Evolutionary conservation across 2,888 invertebrate genomes (phyloP), one percentile per base, ranked within the genome.

Genomic region (Eudasyphora cyanicolor): DNA sequence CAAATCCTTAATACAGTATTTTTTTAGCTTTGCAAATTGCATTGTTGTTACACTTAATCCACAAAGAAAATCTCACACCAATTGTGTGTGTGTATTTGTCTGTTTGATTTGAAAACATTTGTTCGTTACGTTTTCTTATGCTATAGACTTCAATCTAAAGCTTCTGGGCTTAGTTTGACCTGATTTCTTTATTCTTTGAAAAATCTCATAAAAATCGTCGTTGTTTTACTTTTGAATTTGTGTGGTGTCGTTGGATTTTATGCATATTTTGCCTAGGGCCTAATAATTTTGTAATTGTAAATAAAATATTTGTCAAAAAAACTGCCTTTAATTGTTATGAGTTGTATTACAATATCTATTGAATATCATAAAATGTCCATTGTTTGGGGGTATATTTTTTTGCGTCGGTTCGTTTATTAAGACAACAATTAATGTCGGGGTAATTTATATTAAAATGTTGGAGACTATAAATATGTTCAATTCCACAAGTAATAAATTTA

Each of bases 121-220:
- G 32, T 64, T 38, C 38, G 32, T 38, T 64, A 21, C n/a, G n/a
- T 10, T 35, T 62, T 35, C 35, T n/a, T n/a, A n/a, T n/a, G n/a
- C n/a, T n/a, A n/a, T n/a, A n/a, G n/a, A n/a, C n/a, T n/a, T n/a
- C n/a, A 64, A 64, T 71, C 38, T 60, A 76, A 78, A 78, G 81
- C 84, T 84, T 73, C 84, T 81, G 81, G 84, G 81, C 84, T 81
- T 84, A 49, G 78, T 81, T 57, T 84, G 84, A 29, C 81, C 84
- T 78, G 60, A 75, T 82, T 79, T 76, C 14, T 19, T 71, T 45
- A 64, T 10, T 64, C 32, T 17, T 35, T 21, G 67, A 38, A 67
- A 64, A 64, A 35, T 7, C 64, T 10, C 14, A 29, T 67, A 12
- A 8, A 19, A 32, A 35, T 32, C n/a, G 67, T 7, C 45, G 19